Conservation (phyloP, 2,888 invertebrate genomes). For the Malthinus seriepunctatus region DNA sequence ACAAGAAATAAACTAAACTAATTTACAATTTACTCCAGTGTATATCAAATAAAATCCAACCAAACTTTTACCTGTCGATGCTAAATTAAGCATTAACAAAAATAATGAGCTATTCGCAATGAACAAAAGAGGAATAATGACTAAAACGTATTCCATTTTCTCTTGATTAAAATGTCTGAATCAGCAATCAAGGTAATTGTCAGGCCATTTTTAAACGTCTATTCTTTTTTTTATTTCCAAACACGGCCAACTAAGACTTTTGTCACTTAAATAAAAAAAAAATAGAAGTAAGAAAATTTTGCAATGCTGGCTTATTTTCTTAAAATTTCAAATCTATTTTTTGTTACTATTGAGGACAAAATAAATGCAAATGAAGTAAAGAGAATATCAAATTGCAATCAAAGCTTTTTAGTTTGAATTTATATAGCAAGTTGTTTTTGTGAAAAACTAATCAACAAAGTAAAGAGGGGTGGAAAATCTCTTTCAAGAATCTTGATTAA, state of each 20-base stretch:
- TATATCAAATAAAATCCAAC: conserved; percentile 1
- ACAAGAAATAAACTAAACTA: too few relatives aligned
- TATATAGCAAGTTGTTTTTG: conserved; percentile 12
- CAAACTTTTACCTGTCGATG: conserved; percentile 13
- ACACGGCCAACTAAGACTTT: background rate
- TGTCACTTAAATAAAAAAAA: background rate
- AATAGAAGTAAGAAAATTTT: background rate
- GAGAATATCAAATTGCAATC: conserved; percentile 18
- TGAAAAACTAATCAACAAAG: conserved; percentile 16
- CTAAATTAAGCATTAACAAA: conserved; percentile 18
- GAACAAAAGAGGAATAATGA: conserved; percentile 11
- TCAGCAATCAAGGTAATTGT: conserved; percentile 26
- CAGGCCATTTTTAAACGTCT: conserved; percentile 20
- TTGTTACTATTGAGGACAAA: conserved; percentile 4
- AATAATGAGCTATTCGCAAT: conserved; percentile 11
- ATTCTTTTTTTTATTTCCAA: conserved; percentile 9
- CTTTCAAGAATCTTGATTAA: conserved; percentile 10
- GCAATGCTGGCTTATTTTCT: too few relatives aligned
- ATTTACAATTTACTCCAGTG: too few relatives aligned
- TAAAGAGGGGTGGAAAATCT: conserved; percentile 13
- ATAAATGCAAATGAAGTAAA: conserved; percentile 16
- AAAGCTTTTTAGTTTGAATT: conserved; percentile 11
- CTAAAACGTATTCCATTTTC: conserved; percentile 15
- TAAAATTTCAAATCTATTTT: conserved; percentile 6
- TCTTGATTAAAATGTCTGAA: conserved; percentile 19